Evolutionary conservation across 2,888 invertebrate species (phyloP), one percentile per base, ranked within the genome.

Genomic region (Podotricha telesiphe): DNA sequence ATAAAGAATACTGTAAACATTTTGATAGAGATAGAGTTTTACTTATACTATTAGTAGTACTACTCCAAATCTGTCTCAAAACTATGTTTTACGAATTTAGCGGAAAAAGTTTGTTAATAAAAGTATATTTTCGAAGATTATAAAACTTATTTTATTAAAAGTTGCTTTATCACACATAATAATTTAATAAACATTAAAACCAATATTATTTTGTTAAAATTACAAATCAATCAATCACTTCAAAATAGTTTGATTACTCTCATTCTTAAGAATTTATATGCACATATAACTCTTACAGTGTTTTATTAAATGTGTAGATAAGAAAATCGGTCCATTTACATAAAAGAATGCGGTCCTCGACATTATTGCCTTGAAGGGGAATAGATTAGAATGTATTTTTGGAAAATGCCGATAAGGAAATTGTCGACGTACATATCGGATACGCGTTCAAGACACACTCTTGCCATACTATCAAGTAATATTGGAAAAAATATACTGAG

Each of bases 361-460:
- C 79, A 79, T 82, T 84, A 86, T 85, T 84, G 82, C 80, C 79
- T 71, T 75, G 74, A 66, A 80, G 82, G 80, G 76, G 76, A n/a
- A 76, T 69, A 75, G 77, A 83, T 77, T 77, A 79, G 79, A 83
- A 81, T 79, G 77, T 80, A 77, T 78, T 81, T 80, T 79, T 76
- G 80, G 77, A 79, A 82, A 80, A 77, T 77, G 78, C 77, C 75
- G 76, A 77, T 76, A 59, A 71, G 73, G 73, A 77, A 78, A 77
- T 74, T 77, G 77, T 76, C 74, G 70, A 75, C 77, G 77, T 77
- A 76, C 50, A 70, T 56, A 64, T 79, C 74, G 68, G 55, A 53
- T 47, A 22, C 40, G 65, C 51, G 61, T 65, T 28, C 28, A 68
- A 61, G 67, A 63, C 47, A 69, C 65, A 67, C 68, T 69, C 28